These are phyloP conservation scores for Megalops atlanticus DNA, from an alignment of 2,113 vertebrate species.

Conservation along the genomic window DNA sequence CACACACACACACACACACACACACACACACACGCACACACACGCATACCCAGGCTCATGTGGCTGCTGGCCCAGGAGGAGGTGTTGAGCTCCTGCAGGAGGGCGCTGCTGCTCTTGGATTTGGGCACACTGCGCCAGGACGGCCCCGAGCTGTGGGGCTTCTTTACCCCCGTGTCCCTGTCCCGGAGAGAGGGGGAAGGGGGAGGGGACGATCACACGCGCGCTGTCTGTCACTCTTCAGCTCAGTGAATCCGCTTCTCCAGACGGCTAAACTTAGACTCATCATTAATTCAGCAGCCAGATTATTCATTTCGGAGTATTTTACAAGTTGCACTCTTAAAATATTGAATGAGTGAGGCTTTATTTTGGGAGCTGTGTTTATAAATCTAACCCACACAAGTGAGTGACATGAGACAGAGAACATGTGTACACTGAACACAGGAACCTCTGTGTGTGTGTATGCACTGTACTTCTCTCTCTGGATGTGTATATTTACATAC, in stretches of 20 bases:
- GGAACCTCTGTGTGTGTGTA: no score
- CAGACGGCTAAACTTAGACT: constrained; percentile 5
- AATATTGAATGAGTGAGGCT: neutral
- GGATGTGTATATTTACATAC: no score
- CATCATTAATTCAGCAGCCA: neutral
- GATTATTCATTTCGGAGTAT: neutral
- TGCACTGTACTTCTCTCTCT: no score
- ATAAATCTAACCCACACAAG: neutral
- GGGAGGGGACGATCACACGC: neutral
- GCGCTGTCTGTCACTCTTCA: neutral
- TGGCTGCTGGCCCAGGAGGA: constrained; percentile 64
- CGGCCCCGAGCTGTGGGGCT: constrained; percentile 70
- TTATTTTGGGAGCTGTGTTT: neutral
- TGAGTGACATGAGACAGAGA: no score
- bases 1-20: constrained; percentile 8
- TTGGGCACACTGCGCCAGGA: constrained; percentile 83
- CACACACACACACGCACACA: neutral
- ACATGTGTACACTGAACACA: no score
- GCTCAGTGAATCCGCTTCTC: neutral
- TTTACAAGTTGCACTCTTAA: neutral
- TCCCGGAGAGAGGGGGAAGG: constrained; percentile 44
- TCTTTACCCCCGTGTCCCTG: constrained; percentile 75
- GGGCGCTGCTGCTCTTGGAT: constrained; percentile 85
- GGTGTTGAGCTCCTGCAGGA: constrained; percentile 70
- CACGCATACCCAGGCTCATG: constrained; percentile 48